phyloP scores from a whole-genome alignment of 2,888 invertebrate genomes.

The Anorthoa munda region DNA sequence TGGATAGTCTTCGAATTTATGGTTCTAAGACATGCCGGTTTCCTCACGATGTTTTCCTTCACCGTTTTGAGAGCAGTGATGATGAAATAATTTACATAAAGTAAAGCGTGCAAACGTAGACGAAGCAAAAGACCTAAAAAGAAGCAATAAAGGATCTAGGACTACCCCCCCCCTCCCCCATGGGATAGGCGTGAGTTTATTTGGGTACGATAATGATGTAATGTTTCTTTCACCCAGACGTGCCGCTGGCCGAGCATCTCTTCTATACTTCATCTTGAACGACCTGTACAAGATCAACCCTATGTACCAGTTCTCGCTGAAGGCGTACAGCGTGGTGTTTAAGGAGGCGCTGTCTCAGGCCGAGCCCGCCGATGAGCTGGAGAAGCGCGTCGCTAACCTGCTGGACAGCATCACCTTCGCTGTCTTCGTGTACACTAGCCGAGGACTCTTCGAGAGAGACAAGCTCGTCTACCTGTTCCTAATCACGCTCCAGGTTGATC shows the following conservation, averaged over 20 bases:
- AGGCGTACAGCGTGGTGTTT: slow-evolving; percentile 98
- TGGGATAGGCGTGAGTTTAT: too few species aligned
- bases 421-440: slow-evolving; percentile 96
- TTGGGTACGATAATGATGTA: background rate
- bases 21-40: too few species aligned
- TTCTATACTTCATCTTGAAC: slow-evolving; percentile 98
- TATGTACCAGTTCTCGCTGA: slow-evolving; percentile 98
- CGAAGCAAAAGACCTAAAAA: too few species aligned
- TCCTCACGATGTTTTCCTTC: too few species aligned
- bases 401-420: slow-evolving; percentile 97
- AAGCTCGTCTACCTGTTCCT: slow-evolving; percentile 97
- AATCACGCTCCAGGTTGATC: slow-evolving; percentile 94
- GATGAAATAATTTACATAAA: too few species aligned
- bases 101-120: too few species aligned
- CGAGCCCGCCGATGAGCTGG: slow-evolving; percentile 92
- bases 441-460: slow-evolving; percentile 97
- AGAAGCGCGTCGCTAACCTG: slow-evolving; percentile 93
- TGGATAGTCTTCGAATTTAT: too few species aligned
- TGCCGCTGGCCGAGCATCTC: slow-evolving; percentile 96
- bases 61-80: too few species aligned
- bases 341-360: slow-evolving; percentile 95
- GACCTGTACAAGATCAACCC: slow-evolving; percentile 98
- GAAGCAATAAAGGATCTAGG: too few species aligned
- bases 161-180: too few species aligned
- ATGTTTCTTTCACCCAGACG: slow-evolving; percentile 84